Evolutionary conservation across 2,113 vertebrate genomes (phyloP).

Genomic region (Archocentrus centrarchus): DNA sequence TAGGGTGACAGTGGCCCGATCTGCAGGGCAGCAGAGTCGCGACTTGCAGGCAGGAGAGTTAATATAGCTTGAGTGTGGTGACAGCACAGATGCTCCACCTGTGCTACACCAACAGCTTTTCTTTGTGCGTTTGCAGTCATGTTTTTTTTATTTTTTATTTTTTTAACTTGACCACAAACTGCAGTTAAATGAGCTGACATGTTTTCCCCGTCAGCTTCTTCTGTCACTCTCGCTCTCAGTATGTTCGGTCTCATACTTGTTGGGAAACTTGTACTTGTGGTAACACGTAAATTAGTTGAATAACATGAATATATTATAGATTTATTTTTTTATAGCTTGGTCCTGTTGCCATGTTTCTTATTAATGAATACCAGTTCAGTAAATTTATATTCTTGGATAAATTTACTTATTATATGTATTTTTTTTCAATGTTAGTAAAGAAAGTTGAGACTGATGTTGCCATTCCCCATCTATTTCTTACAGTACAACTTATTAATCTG

Average conservation of each 20-base stretch:
- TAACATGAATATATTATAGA: neutral
- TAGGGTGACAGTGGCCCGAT: too few species aligned
- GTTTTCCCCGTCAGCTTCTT: neutral
- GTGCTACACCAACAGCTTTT: neutral
- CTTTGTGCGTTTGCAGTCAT: neutral
- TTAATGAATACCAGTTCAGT: neutral
- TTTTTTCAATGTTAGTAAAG: neutral
- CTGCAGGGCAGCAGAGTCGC: neutral
- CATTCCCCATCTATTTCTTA: neutral
- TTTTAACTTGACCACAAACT: neutral
- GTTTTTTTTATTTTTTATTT: neutral
- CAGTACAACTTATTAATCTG: neutral
- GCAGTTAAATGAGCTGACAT: neutral
- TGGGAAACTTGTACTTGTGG: neutral
- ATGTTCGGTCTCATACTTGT: neutral
- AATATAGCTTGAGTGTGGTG: neutral
- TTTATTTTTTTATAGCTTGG: too few species aligned
- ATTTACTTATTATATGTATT: neutral
- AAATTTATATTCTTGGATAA: neutral
- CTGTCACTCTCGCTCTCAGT: neutral
- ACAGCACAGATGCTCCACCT: neutral
- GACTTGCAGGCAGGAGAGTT: neutral
- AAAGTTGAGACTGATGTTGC: neutral
- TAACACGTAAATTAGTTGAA: neutral
- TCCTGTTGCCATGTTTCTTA: too few species aligned